Base-by-base conservation (phyloP, 2,113 vertebrate genomes). In the Sander vitreus region DNA sequence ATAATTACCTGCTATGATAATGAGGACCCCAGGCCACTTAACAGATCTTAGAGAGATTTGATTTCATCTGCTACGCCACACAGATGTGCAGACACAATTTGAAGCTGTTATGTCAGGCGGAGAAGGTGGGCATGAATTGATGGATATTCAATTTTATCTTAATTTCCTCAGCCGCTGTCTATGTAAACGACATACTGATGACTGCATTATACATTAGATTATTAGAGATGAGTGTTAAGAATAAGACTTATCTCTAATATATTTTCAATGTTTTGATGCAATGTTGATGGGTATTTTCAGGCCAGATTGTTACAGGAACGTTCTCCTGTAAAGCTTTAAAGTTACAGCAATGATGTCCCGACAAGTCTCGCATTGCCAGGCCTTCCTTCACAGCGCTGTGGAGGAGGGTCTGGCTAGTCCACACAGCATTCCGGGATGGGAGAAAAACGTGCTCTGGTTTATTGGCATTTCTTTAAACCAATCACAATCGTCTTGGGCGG, bases 141-240 rank as follows among this genome's bases (percentile, higher is more conserved):
- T 91, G 88, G 83, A 91, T 89, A 69, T 90, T 59, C 43, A 54
- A 79, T 81, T 87, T 83, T 48, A 88, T 91, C 79, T 84, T 85
- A 70, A 89, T 87, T 92, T 85, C 64, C 63, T 73, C 57, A 55
- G 84, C 80, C 57, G 58, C 51, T n/a, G 67, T 63, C 58, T 80
- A 43, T 36, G 66, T 60, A 71, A 72, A 73, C 36, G 65, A 76
- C 76, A 94, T 82, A 71, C 86, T 86, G 88, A 91, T 88, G 59
- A 47, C 54, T 67, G 80, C 71, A 77, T 84, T 65, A 36, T 9
- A 65, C 55, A 39, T 33, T 14, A 71, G 58, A 68, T 25, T 64
- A 30, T 23, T 53, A 13, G 59, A 25, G 53, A 68, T 4, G 21
- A 72, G 25, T 14, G 13, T 39, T 33, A 51, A 33, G 13, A 27